Conservation (phyloP, 2,113 vertebrate genomes). For the Cercopithecus mona region DNA sequence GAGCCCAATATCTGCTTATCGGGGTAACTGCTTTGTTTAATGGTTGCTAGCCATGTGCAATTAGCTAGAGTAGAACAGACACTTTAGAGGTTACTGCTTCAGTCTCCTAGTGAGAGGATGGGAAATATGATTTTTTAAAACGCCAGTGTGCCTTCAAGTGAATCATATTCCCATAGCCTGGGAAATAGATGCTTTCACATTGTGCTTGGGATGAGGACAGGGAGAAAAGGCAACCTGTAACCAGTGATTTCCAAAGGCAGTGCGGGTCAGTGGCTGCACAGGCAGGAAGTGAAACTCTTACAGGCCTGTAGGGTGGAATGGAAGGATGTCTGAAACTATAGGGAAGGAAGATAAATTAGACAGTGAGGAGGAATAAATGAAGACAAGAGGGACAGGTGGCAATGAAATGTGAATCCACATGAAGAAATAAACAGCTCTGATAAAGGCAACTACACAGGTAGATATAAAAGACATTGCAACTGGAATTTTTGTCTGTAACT, state of each 20-base stretch:
- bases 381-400: neutral
- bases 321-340: neutral
- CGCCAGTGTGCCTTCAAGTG: neutral
- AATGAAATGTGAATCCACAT: neutral
- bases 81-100: neutral
- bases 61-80: neutral
- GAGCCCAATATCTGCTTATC: neutral
- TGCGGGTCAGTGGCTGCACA: neutral
- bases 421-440: neutral
- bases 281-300: neutral
- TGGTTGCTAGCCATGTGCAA: neutral
- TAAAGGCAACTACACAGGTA: neutral
- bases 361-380: neutral
- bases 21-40: neutral
- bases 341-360: neutral
- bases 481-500: neutral
- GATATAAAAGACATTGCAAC: neutral
- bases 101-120: neutral
- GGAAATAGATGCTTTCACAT: neutral
- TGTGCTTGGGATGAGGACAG: neutral
- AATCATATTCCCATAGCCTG: neutral
- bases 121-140: neutral
- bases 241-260: neutral
- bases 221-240: neutral
- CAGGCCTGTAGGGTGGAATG: neutral